These are phyloP conservation scores for Chionodraco myersi DNA, from an alignment of 2,113 vertebrate genomes.

Conservation along the genomic window DNA sequence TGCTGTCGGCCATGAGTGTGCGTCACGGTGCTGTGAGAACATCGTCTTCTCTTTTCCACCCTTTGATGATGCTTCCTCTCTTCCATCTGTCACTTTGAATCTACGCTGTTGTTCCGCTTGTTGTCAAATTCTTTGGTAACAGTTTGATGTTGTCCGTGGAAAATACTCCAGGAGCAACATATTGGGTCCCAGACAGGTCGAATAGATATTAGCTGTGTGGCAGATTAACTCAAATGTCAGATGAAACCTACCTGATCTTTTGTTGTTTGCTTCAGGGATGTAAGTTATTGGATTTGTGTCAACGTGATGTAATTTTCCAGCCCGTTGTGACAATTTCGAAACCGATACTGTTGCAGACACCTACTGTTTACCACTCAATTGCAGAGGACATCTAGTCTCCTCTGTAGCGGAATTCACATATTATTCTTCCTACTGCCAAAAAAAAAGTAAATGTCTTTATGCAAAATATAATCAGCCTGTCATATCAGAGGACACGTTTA, in stretches of 20 bases:
- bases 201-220: neutral
- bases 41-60: slow-evolving; percentile 43
- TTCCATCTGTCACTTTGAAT: slow-evolving; percentile 70
- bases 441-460: no score
- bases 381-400: no score
- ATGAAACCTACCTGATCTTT: slow-evolving; percentile 34
- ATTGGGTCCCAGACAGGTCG: neutral
- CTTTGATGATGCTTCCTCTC: slow-evolving; percentile 28
- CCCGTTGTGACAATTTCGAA: no score
- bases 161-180: slow-evolving; percentile 39
- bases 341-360: no score
- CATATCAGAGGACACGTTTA: no score
- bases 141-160: slow-evolving; percentile 41
- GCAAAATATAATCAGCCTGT: no score
- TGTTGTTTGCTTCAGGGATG: neutral
- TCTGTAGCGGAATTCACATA: no score
- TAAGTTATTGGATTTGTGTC: no score
- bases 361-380: no score
- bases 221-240: slow-evolving; percentile 19
- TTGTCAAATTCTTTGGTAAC: slow-evolving; percentile 55
- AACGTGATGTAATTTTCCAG: no score
- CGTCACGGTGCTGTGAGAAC: slow-evolving; percentile 65
- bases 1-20: slow-evolving; percentile 62
- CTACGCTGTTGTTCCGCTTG: slow-evolving; percentile 37
- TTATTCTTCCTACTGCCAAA: no score